Evolutionary conservation across 2,888 invertebrate species (phyloP), one percentile per base, ranked within the genome.

Genomic region (Palloptera scutellata): DNA sequence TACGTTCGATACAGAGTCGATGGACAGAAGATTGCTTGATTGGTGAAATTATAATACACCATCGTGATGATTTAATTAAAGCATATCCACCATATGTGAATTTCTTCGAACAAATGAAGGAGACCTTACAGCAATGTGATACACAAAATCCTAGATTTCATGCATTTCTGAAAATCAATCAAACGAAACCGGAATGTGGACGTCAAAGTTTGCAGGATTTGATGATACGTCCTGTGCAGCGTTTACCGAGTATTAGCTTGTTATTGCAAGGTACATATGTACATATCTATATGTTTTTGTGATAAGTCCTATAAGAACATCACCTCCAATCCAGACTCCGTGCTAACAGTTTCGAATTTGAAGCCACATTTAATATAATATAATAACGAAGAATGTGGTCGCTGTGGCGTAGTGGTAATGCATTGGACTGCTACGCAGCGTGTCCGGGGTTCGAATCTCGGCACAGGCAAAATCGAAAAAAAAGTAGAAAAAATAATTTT

Each of bases 31-130:
- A 96, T 79, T 89, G 90, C 76, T 89, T 91, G 78, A 92, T 96
- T 81, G 98, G 97, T 9, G 91, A 93, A 80, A 91, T 97, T 76
- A 92, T 97, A 83, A 88, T 95, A 64, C 91, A 92, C 83, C 94
- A 94, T 87, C 92, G 94, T 64, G 91, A 93, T 64, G 95, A 94
- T 79, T 88, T 98, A 82, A 89, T 93, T 75, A 96, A 95, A 86
- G 95, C 96, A 1, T 99, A 99, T 87, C 98, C 98, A 71, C 96
- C 97, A 19, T 99, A 97, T 86, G 94, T 99, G 65, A 99, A 99
- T 87, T 98, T 95, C 87, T 98, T 97, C 85, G 98, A 98, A 86
- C 94, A 95, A 84, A 96, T 96, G 86, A 97, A 97, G 86, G 95
- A 96, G 81, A 94, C 94, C 87, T 89, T 99, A 81, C 88, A 90